Evolutionary conservation across 1,140 invertebrate genomes (phyloP).

Genomic region (Rhynchophorus ferrugineus): DNA sequence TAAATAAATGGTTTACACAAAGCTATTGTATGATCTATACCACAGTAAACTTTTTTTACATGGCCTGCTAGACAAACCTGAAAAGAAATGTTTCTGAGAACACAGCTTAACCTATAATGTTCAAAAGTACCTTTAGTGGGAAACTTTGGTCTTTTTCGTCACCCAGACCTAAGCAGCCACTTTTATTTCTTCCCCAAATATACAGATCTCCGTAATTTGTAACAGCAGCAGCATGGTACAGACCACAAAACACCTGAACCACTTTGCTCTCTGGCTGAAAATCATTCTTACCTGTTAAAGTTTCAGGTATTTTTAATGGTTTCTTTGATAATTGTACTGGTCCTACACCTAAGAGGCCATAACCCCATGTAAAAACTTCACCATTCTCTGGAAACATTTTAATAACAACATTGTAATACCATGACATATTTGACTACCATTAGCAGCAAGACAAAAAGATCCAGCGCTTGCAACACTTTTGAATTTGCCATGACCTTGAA

Average conservation of each 20-base stretch:
- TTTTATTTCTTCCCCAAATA: constrained; percentile 83
- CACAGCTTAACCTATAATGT: neutral
- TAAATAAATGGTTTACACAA: constrained; percentile 66
- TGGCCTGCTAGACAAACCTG: constrained; percentile 65
- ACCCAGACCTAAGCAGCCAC: constrained; percentile 76
- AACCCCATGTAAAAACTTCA: constrained; percentile 87
- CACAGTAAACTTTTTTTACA: constrained; percentile 65
- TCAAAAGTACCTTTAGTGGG: constrained; percentile 64
- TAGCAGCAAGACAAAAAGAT: constrained; percentile 75
- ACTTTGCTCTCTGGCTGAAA: constrained; percentile 65
- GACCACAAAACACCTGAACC: constrained; percentile 59
- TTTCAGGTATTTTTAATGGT: constrained; percentile 66
- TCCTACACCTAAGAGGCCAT: constrained; percentile 82
- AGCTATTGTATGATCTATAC: constrained; percentile 78
- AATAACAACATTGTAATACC: neutral
- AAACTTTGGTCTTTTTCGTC: constrained; percentile 76
- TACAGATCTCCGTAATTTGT: constrained; percentile 75
- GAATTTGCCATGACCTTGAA: constrained; percentile 63
- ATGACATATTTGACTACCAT: constrained; percentile 49
- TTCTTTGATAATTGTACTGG: constrained; percentile 58
- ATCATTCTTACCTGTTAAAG: constrained; percentile 78
- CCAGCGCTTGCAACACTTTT: constrained; percentile 78
- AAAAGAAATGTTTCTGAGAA: constrained; percentile 19
- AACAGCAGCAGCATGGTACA: constrained; percentile 73
- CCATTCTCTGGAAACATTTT: constrained; percentile 56